A percentile compares a stretch with the other conserved stretches of the same genome.
Conservation (phyloP, 2,797 vertebrate genomes). For the Prionace glauca region DNA sequence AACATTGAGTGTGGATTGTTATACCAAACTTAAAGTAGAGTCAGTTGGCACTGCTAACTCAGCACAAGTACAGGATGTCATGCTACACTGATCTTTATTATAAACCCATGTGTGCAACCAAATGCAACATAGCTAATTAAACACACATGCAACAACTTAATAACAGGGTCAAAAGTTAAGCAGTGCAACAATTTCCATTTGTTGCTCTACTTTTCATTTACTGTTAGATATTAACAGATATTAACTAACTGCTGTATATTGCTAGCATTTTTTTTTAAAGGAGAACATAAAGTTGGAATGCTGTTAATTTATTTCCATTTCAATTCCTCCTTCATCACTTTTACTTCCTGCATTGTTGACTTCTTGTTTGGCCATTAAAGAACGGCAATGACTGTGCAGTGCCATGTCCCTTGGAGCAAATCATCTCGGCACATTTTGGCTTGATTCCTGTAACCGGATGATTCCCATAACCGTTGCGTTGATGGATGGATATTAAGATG, state of each 20-base stretch:
- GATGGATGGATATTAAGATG: background rate
- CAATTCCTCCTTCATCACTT: conserved; percentile 23
- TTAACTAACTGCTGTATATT: conserved; percentile 12
- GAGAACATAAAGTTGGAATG: conserved; percentile 31
- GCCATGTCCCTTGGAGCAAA: conserved; percentile 1
- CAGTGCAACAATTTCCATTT: conserved; percentile 38
- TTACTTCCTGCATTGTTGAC: background rate
- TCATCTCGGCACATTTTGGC: background rate
- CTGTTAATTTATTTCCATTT: conserved; percentile 30
- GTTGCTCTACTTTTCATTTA: conserved; percentile 20
- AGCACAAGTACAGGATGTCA: conserved; percentile 35
- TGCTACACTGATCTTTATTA: conserved; percentile 38
- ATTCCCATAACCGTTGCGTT: background rate
- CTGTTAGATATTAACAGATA: conserved; percentile 36
- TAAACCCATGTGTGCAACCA: conserved; percentile 35
- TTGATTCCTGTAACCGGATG: background rate
- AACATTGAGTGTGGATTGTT: background rate
- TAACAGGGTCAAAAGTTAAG: conserved; percentile 36
- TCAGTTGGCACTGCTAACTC: background rate
- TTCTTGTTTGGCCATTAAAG: background rate
- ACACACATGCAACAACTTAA: conserved; percentile 36
- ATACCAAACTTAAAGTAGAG: background rate
- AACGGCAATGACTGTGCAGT: background rate
- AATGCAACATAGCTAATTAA: conserved; percentile 38
- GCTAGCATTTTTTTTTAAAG: background rate